Percentiles rank a stretch among this genome's conserved stretches.
These are phyloP conservation scores for Poecile montanus DNA, from an alignment of 2,797 vertebrate species.

Conservation along the genomic window DNA sequence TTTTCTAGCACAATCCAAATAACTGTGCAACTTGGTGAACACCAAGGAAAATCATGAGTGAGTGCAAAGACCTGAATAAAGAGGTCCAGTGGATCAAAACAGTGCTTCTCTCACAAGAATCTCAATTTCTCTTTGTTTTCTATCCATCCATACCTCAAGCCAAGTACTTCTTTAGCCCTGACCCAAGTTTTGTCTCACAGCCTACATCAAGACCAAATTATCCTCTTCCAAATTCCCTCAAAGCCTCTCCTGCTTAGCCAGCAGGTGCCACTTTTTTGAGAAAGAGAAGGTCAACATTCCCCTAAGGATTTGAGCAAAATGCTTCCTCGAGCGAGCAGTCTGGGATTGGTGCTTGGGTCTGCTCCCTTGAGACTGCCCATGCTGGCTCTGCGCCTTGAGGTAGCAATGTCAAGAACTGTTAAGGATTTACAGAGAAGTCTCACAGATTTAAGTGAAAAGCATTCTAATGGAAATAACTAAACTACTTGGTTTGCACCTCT, in stretches of 20 bases:
- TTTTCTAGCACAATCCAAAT: neutral
- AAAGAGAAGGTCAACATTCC: constrained; percentile 50
- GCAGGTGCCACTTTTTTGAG: constrained; percentile 31
- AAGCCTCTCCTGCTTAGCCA: neutral
- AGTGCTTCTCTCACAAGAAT: neutral
- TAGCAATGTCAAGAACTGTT: constrained; percentile 55
- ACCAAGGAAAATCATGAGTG: neutral
- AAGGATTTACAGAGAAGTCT: constrained; percentile 18
- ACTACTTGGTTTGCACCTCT: neutral
- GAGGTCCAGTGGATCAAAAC: neutral
- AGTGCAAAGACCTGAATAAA: neutral
- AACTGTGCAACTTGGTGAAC: neutral
- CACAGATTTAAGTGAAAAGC: constrained; percentile 22
- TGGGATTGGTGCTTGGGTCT: neutral
- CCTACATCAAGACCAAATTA: neutral
- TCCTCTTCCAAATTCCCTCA: neutral
- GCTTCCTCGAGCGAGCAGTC: neutral
- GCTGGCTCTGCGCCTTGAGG: constrained; percentile 41
- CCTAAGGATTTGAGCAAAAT: constrained; percentile 34
- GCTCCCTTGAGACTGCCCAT: neutral
- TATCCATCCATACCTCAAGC: neutral
- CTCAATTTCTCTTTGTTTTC: neutral
- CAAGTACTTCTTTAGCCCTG: neutral
- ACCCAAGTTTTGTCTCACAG: neutral
- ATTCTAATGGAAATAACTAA: neutral